A percentile compares a stretch with the other conserved stretches of the same genome.
Conservation (phyloP, 2,113 vertebrate genomes). For the Fulica atra region DNA sequence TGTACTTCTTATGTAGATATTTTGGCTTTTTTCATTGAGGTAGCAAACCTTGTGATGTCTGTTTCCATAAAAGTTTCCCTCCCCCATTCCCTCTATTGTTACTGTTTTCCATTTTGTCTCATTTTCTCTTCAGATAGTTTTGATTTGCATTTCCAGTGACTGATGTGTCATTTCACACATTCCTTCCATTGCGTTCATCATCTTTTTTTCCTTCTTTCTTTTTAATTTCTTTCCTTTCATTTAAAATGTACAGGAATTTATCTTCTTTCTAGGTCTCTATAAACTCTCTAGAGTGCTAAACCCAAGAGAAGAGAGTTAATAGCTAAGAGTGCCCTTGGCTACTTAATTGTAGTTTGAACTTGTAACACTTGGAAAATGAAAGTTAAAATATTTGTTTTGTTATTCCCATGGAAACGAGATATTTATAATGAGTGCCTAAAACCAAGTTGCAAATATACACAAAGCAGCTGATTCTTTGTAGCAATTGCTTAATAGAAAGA, state of each 20-base stretch:
- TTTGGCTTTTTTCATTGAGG: not conserved
- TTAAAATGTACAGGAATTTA: not conserved
- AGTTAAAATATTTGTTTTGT: conserved; percentile 31
- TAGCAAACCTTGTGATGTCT: not conserved
- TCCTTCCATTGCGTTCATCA: not conserved
- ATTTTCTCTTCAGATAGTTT: not conserved
- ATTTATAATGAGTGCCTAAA: conserved; percentile 30
- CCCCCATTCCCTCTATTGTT: not conserved
- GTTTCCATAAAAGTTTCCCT: not conserved
- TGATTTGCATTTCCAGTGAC: not conserved
- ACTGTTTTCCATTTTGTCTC: not conserved
- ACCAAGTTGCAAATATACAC: not conserved
- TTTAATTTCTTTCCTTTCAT: not conserved
- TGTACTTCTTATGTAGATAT: not conserved
- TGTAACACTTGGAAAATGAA: conserved; percentile 25
- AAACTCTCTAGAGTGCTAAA: not conserved
- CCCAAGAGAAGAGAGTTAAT: not conserved
- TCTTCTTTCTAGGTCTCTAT: not conserved
- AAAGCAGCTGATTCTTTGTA: not conserved
- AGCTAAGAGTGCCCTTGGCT: not conserved
- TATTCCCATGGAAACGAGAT: conserved; percentile 16
- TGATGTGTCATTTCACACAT: not conserved
- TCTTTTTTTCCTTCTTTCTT: not conserved
- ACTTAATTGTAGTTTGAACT: conserved; percentile 28
- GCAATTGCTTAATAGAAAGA: not conserved